These are phyloP conservation scores for Gambusia yucatana DNA, from an alignment of 2,797 vertebrate species.

Conservation along the genomic window DNA sequence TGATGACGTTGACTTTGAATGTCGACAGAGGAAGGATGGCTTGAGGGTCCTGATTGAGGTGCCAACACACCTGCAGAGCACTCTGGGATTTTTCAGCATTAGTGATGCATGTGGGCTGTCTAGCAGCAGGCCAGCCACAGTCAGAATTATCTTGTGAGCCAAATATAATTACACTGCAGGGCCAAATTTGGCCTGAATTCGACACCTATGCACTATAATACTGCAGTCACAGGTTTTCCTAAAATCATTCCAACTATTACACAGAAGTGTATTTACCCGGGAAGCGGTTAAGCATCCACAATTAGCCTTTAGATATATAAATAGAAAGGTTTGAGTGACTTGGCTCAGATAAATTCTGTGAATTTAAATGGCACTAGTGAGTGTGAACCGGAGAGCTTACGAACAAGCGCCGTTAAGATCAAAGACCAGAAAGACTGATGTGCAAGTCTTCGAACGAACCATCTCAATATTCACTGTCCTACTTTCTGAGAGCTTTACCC, in stretches of 20 bases:
- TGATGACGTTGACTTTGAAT: neutral
- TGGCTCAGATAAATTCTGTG: conserved; percentile 28
- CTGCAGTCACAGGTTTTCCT: neutral
- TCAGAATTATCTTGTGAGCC: neutral
- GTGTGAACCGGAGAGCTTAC: conserved; percentile 30
- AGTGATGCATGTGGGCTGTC: neutral
- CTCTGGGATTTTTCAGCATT: neutral
- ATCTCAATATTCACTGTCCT: conserved; percentile 57
- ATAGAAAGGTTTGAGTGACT: conserved; percentile 44
- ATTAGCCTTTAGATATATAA: neutral
- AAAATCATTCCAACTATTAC: neutral
- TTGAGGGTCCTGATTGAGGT: neutral
- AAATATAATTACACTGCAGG: neutral
- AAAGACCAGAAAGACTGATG: conserved; percentile 55
- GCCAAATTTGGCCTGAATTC: neutral
- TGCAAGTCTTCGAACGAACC: conserved; percentile 41
- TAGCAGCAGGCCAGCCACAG: neutral
- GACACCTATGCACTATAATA: neutral
- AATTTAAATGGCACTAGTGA: conserved; percentile 54
- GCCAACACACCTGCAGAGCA: neutral
- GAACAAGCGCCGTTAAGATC: conserved; percentile 60
- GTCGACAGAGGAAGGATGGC: neutral
- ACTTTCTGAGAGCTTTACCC: conserved; percentile 56
- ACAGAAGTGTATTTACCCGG: neutral
- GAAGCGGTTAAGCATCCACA: neutral